A percentile compares a stretch with the other conserved stretches of the same genome.
phyloP scores from a whole-genome alignment of 2,113 vertebrate species.

The Eptesicus fuscus region DNA sequence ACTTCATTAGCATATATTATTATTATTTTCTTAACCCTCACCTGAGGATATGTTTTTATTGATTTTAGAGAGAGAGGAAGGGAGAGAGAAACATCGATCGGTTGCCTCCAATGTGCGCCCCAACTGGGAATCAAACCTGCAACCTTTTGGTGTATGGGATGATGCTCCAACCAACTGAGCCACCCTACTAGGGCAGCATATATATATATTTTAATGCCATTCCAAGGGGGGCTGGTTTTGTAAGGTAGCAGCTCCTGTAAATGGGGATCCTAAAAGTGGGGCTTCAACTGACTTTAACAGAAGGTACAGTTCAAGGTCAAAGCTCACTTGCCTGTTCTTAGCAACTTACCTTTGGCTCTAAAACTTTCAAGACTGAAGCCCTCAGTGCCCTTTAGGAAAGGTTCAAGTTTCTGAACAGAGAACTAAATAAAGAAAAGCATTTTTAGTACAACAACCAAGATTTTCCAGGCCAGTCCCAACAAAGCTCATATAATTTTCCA shows the following conservation, averaged over 20 bases:
- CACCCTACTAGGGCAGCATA: background rate
- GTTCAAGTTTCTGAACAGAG: conserved; percentile 78
- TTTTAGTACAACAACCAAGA: conserved; percentile 40
- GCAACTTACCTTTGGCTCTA: conserved; percentile 70
- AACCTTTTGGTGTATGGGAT: background rate
- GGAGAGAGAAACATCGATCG: background rate
- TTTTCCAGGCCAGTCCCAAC: background rate
- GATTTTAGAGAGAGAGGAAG: background rate
- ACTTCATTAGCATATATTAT: background rate
- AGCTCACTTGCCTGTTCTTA: background rate
- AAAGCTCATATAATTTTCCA: background rate
- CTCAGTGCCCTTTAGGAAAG: conserved; percentile 54
- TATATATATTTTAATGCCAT: background rate
- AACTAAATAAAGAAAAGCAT: conserved; percentile 72
- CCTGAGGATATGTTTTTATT: background rate
- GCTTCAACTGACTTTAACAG: background rate
- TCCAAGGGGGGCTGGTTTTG: background rate
- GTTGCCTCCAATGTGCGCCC: background rate
- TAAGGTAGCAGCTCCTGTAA: conserved; percentile 1
- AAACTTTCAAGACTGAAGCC: conserved; percentile 76
- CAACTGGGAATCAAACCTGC: background rate
- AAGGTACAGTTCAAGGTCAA: background rate
- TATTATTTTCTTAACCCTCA: background rate
- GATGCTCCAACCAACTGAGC: background rate
- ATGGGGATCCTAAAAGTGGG: background rate